Percentiles rank a stretch among this genome's conserved stretches.
phyloP scores from a whole-genome alignment of 2,113 vertebrate genomes.

The Hyaena hyaena region DNA sequence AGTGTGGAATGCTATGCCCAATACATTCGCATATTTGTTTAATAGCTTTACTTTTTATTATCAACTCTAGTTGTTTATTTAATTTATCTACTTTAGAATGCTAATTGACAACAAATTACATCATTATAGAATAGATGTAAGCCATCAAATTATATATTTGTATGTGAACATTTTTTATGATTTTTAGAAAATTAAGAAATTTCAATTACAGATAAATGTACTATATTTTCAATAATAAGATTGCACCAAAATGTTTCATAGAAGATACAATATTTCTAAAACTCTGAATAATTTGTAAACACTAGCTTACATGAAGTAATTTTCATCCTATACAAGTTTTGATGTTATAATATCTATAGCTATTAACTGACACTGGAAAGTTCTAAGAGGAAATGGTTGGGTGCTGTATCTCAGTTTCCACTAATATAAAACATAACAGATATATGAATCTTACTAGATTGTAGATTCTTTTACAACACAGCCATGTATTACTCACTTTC shows the following conservation, averaged over 20 bases:
- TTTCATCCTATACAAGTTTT: not conserved
- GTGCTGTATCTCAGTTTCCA: not conserved
- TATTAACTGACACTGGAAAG: not conserved
- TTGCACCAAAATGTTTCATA: not conserved
- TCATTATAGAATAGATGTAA: not conserved
- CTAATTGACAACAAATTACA: conserved; percentile 39
- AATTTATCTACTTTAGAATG: conserved; percentile 41
- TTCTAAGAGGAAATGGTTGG: not conserved
- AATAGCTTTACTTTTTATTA: conserved; percentile 43
- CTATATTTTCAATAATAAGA: not conserved
- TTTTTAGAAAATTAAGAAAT: not conserved
- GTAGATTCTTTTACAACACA: not conserved
- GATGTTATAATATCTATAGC: not conserved
- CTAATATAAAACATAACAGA: not conserved
- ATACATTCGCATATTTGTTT: not conserved
- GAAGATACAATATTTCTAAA: not conserved
- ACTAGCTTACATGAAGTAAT: not conserved
- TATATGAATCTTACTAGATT: not conserved
- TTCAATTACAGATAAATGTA: not conserved
- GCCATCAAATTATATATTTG: not conserved
- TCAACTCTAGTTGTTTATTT: not conserved
- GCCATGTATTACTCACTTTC: not conserved
- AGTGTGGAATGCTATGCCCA: not conserved
- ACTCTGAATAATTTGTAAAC: not conserved
- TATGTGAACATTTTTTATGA: not conserved